A percentile compares a stretch with the other conserved stretches of the same genome.
Evolutionary conservation across 2,888 invertebrate genomes (phyloP).

Genomic region (Drosophila bunnanda): DNA sequence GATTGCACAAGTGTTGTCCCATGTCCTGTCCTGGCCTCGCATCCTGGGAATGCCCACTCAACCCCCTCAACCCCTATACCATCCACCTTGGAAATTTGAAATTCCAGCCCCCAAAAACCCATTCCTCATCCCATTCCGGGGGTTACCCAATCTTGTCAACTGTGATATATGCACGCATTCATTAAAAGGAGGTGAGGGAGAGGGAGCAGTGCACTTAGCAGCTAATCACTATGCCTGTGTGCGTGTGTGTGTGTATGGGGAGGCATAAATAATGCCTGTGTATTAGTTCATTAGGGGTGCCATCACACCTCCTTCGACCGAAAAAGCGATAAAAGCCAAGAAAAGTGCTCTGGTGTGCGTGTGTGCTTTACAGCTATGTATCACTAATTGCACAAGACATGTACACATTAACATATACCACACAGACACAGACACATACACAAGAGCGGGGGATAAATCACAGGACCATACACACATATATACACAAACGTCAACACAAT

Average conservation of each 20-base stretch:
- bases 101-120: conserved; percentile 6
- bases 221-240: conserved; percentile 33
- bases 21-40: conserved; percentile 13
- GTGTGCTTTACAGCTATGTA: conserved; percentile 52
- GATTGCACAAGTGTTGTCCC: conserved; percentile 29
- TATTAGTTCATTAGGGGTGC: conserved; percentile 41
- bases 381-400: conserved; percentile 66
- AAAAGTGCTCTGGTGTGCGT: conserved; percentile 22
- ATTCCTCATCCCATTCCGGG: conserved; percentile 22
- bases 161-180: conserved; percentile 47
- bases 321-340: conserved; percentile 42
- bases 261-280: conserved; percentile 48
- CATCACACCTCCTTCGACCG: background rate
- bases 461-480: conserved; percentile 26
- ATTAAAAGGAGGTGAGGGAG: conserved; percentile 20
- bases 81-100: conserved; percentile 9
- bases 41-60: background rate
- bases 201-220: conserved; percentile 37
- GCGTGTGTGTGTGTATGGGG: conserved; percentile 10
- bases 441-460: conserved; percentile 39
- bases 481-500: conserved; percentile 12
- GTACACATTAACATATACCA: conserved; percentile 28
- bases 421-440: conserved; percentile 13
- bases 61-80: too few species aligned
- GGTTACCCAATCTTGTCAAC: conserved; percentile 40